Percentiles rank a stretch among this genome's conserved stretches.
phyloP scores from a whole-genome alignment of 2,797 vertebrate genomes.

The Pogoniulus pusillus region DNA sequence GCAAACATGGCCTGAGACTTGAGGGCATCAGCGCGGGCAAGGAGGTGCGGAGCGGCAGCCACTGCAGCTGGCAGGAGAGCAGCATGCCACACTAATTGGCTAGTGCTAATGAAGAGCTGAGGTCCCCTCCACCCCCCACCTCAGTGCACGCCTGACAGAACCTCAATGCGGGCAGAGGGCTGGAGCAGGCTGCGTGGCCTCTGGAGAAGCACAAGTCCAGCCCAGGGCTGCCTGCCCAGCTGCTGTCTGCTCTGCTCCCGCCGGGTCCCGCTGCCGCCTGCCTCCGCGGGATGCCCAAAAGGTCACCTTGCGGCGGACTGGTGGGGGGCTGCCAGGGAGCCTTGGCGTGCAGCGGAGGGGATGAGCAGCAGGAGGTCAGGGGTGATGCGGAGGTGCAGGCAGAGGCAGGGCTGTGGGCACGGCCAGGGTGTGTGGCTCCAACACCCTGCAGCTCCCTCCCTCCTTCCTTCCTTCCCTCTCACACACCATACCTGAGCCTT shows the following conservation, averaged over 20 bases:
- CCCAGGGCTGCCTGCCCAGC: background rate
- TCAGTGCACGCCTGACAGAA: background rate
- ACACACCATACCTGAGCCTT: fast-evolving
- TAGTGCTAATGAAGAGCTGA: constrained; percentile 2
- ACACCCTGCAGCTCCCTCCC: background rate
- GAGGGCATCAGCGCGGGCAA: background rate
- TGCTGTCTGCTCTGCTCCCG: background rate
- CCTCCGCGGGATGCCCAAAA: fast-evolving
- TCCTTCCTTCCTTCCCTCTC: background rate
- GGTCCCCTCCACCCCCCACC: background rate
- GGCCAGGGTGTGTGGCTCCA: background rate
- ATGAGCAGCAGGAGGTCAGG: background rate
- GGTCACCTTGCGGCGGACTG: background rate
- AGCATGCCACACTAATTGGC: background rate
- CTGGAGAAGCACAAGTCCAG: background rate
- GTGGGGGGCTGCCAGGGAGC: background rate
- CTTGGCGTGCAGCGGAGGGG: fast-evolving
- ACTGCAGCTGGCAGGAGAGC: background rate
- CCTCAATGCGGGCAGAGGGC: background rate
- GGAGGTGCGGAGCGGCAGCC: background rate
- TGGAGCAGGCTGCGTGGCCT: fast-evolving
- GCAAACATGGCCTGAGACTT: background rate
- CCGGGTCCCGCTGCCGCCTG: background rate
- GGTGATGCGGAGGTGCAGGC: fast-evolving
- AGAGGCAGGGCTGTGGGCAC: background rate